Percentiles rank a stretch among this genome's conserved stretches.
Evolutionary conservation across 2,888 invertebrate species (phyloP).

Genomic region (Coremacera marginata): DNA sequence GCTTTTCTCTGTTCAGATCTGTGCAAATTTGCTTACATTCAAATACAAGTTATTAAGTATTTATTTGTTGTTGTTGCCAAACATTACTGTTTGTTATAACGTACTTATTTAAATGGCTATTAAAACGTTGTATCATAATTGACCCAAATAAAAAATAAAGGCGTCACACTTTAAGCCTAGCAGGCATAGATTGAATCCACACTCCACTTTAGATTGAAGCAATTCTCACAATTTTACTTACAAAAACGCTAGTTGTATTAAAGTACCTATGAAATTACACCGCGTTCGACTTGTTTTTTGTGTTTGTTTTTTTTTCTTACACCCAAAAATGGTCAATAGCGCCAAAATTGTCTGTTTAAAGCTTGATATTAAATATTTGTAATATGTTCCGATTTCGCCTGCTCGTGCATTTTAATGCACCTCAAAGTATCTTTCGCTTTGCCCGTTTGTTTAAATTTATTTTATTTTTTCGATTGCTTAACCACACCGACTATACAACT

Average conservation of each 20-base stretch:
- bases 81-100: neutral
- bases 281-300: no score
- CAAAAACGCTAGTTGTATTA: no score
- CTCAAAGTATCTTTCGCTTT: neutral
- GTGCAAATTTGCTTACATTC: neutral
- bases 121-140: no score
- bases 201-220: no score
- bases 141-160: slow-evolving; percentile 4
- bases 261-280: no score
- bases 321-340: no score
- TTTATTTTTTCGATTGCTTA: neutral
- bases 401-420: neutral
- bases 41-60: neutral
- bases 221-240: no score
- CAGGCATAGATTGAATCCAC: neutral
- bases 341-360: no score
- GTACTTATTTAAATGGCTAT: no score
- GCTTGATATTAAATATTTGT: no score
- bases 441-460: neutral
- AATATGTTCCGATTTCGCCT: neutral
- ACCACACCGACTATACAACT: neutral
- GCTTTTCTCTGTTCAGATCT: neutral
- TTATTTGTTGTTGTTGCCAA: neutral
- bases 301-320: no score
- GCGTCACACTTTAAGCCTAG: neutral